Evolutionary conservation across 2,888 invertebrate species (phyloP).

Genomic region (Mechanitis mazaeus): DNA sequence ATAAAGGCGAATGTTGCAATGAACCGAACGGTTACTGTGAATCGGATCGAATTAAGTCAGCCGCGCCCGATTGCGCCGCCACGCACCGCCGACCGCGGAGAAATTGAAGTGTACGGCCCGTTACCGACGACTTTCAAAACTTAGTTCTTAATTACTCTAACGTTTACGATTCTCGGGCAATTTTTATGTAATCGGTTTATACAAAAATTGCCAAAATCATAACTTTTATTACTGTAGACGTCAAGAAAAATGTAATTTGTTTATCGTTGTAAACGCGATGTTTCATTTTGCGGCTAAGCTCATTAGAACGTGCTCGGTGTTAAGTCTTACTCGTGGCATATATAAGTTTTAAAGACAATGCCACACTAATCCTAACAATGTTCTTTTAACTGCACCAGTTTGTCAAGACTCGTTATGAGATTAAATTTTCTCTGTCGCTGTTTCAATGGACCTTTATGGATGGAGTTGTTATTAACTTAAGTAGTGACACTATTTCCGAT

Average conservation of each 20-base stretch:
- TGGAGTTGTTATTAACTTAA: not conserved
- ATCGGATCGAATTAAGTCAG: constrained; percentile 69
- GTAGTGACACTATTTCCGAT: not conserved
- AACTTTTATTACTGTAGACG: not conserved
- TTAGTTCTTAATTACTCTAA: constrained; percentile 58
- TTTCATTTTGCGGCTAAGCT: not conserved
- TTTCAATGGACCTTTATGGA: constrained; percentile 47
- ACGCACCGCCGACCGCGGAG: constrained; percentile 65
- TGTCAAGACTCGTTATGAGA: constrained; percentile 67
- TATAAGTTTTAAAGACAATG: constrained; percentile 8
- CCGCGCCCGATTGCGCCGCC: constrained; percentile 70
- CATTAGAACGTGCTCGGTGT: not conserved
- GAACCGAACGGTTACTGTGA: constrained; percentile 52
- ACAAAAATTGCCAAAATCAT: not conserved
- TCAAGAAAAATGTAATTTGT: too few relatives aligned
- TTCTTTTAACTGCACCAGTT: constrained; percentile 52
- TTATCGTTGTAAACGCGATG: too few relatives aligned
- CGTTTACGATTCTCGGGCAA: not conserved
- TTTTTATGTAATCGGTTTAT: too few relatives aligned
- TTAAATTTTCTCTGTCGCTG: constrained; percentile 68
- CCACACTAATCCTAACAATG: constrained; percentile 10
- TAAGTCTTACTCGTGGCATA: not conserved
- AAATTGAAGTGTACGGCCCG: constrained; percentile 68
- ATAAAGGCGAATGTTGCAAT: constrained; percentile 57
- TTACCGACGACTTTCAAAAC: constrained; percentile 68